Evolutionary conservation across 2,113 vertebrate species (phyloP), one percentile per base, ranked within the genome.

Genomic region (Aphelocoma coerulescens): DNA sequence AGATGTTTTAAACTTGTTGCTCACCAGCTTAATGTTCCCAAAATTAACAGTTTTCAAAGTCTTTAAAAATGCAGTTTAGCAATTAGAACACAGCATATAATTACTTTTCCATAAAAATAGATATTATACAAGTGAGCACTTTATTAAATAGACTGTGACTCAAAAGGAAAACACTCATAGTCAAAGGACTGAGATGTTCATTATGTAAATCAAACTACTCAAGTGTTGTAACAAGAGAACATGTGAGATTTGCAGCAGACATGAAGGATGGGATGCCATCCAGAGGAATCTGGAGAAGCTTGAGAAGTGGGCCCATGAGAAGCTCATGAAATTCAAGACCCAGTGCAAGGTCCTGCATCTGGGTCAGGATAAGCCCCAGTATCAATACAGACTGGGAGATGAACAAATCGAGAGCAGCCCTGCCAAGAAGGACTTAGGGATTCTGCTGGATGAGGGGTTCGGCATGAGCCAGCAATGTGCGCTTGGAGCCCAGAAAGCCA

Each of bases 51-150:
- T 54, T 96, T 94, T 73, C 51, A 41, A 84, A 67, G 46, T 58
- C 66, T 92, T 93, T 51, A 67, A 67, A 86, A 69, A 66, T 27
- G 68, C 13, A 79, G 30, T 52, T 85, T 61, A 58, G 81, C 57
- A 89, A 79, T 76, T 82, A 73, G 66, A 71, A 83, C 30, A 52
- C 11, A 89, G 23, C 62, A 82, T 72, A 59, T 79, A 93, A 94
- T 93, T 88, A 85, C 21, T 62, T 91, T 93, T 88, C 58, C 76
- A 82, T 69, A 83, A 94, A 85, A 93, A 85, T 6, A 85, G 28
- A 5, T 81, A 91, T 39, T 67, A 83, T 61, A 85, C 72, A 58
- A 71, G 72, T 66, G 10, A 44, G 58, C 30, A 4, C 30, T 85
- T 89, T 78, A 92, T 73, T 89, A 82, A 80, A 78, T 15, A 76